Evolutionary conservation across 2,113 vertebrate species (phyloP).

Genomic region (Hemicordylus capensis): DNA sequence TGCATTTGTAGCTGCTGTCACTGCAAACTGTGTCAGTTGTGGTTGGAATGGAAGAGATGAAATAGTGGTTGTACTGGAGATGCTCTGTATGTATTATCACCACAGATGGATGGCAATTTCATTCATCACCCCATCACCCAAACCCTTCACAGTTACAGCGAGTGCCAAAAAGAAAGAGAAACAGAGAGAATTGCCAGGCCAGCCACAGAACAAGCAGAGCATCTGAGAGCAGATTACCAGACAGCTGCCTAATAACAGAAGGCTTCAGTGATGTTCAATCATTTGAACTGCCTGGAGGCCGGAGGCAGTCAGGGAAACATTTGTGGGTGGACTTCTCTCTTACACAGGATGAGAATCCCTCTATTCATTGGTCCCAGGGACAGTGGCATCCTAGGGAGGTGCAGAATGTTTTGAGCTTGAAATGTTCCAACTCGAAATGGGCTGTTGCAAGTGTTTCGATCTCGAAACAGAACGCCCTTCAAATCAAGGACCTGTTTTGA

Average conservation of each 20-base stretch:
- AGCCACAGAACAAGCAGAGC: not conserved
- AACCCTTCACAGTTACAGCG: not conserved
- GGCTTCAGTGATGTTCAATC: not conserved
- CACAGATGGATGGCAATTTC: conserved; percentile 4
- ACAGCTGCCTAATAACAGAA: not conserved
- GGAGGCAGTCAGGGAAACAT: not conserved
- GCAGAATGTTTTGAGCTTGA: too few relatives aligned
- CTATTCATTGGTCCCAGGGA: not conserved
- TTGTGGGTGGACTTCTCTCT: not conserved
- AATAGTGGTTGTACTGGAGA: not conserved
- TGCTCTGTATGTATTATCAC: conserved; percentile 2
- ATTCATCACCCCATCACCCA: not conserved
- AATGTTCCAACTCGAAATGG: too few relatives aligned
- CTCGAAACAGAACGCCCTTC: too few relatives aligned
- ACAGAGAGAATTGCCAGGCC: not conserved
- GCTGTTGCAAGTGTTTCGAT: too few relatives aligned
- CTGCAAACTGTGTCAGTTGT: not conserved
- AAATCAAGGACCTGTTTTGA: too few relatives aligned
- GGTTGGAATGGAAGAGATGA: not conserved
- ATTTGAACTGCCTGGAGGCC: not conserved
- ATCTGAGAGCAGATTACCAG: not conserved
- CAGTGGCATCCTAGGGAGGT: too few relatives aligned
- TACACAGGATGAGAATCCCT: not conserved
- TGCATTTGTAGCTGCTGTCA: not conserved
- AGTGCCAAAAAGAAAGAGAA: not conserved